phyloP scores from a whole-genome alignment of 2,797 vertebrate species.

The Acrossocheilus fasciatus region DNA sequence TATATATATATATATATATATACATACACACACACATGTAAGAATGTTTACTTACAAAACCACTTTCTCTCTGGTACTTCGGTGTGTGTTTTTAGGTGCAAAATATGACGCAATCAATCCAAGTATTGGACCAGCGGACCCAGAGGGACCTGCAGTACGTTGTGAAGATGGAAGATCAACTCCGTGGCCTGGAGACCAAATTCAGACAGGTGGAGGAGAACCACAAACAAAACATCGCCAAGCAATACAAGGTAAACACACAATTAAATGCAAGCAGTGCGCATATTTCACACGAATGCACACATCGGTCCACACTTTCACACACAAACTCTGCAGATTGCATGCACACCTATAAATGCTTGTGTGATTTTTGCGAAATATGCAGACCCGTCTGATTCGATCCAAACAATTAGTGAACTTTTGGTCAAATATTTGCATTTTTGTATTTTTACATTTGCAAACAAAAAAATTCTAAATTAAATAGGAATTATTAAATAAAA shows the following conservation, averaged over 20 bases:
- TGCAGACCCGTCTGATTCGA: conserved; percentile 8
- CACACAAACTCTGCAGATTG: background rate
- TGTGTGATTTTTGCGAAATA: conserved; percentile 14
- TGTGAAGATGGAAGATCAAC: conserved; percentile 98
- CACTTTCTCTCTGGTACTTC: background rate
- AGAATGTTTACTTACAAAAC: background rate
- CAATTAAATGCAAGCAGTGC: conserved; percentile 8
- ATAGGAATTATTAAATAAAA: background rate
- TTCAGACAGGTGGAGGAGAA: conserved; percentile 98
- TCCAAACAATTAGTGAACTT: background rate
- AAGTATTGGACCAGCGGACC: conserved; percentile 96
- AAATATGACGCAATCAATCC: conserved; percentile 99
- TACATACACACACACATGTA: too few species aligned
- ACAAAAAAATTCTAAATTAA: background rate
- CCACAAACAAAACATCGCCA: conserved; percentile 97
- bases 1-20: background rate
- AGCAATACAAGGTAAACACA: conserved; percentile 94
- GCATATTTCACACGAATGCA: background rate
- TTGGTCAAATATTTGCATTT: too few species aligned
- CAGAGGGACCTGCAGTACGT: conserved; percentile 97
- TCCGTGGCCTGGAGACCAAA: conserved; percentile 95
- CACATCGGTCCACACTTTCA: background rate
- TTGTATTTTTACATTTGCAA: background rate
- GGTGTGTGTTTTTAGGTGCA: conserved; percentile 85
- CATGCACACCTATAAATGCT: conserved; percentile 10